Evolutionary conservation across 2,113 vertebrate species (phyloP).

Genomic region (Trematocara marginatum): DNA sequence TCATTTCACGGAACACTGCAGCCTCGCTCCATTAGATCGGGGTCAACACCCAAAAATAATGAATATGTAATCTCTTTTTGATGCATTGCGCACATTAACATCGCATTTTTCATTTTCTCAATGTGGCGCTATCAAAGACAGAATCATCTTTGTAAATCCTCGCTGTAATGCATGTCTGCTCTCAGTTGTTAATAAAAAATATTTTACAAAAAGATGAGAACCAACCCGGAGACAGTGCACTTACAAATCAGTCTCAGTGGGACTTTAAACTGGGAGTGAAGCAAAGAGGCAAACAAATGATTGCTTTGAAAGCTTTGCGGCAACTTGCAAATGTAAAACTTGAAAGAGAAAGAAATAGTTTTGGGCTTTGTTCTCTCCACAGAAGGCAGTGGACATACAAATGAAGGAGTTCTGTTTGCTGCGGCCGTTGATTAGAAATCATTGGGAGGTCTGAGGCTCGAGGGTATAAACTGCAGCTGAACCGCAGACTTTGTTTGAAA

Average conservation of each 20-base stretch:
- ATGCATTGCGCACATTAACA: background rate
- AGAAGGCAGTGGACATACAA: background rate
- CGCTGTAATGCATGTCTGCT: background rate
- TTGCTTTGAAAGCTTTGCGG: background rate
- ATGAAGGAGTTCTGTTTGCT: background rate
- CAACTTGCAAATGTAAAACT: background rate
- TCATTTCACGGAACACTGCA: background rate
- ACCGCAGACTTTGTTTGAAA: background rate
- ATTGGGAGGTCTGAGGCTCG: background rate
- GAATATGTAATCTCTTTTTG: background rate
- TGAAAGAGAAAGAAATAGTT: background rate
- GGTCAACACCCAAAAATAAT: constrained; percentile 11
- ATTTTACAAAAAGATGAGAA: background rate
- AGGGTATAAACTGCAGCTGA: background rate
- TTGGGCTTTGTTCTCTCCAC: background rate
- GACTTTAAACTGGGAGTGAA: background rate
- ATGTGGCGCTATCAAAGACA: background rate
- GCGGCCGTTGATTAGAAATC: background rate
- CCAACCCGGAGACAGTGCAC: background rate
- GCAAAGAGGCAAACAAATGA: background rate
- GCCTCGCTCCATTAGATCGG: background rate
- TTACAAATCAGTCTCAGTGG: background rate
- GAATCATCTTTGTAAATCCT: background rate
- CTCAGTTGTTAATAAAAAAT: background rate
- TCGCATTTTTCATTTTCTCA: background rate